A percentile compares a stretch with the other conserved stretches of the same genome.
phyloP scores from a whole-genome alignment of 2,888 invertebrate species.

The Elaeidobius kamerunicus region DNA sequence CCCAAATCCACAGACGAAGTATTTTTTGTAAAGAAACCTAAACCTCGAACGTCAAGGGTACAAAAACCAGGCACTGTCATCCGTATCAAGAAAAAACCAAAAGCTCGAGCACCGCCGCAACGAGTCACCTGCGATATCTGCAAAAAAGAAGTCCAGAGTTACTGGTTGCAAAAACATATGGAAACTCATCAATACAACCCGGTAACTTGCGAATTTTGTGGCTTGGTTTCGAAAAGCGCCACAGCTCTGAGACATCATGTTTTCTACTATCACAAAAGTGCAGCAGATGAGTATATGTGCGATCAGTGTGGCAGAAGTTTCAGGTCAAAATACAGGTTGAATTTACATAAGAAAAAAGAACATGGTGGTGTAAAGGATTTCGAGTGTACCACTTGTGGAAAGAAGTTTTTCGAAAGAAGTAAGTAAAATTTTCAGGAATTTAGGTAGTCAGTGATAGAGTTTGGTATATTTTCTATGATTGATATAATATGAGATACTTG shows the following conservation, averaged over 20 bases:
- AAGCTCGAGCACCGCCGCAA: constrained; percentile 1
- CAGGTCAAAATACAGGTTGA: constrained; percentile 39
- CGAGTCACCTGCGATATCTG: constrained; percentile 38
- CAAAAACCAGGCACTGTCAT: constrained; percentile 5
- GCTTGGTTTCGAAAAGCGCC: constrained; percentile 40
- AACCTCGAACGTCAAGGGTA: not conserved
- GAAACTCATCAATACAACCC: constrained; percentile 38
- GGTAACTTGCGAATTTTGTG: constrained; percentile 43
- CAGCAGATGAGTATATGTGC: constrained; percentile 39
- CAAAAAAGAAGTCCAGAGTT: constrained; percentile 36
- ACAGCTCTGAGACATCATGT: constrained; percentile 40
- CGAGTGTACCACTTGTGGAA: constrained; percentile 38
- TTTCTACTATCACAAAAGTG: constrained; percentile 41
- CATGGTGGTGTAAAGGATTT: constrained; percentile 38
- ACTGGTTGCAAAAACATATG: constrained; percentile 41
- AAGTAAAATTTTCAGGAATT: constrained; percentile 7
- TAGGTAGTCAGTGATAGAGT: too few relatives aligned
- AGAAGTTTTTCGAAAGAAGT: constrained; percentile 24
- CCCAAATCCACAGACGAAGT: constrained; percentile 3
- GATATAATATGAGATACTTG: too few relatives aligned
- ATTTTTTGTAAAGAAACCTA: constrained; percentile 10
- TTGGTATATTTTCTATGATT: too few relatives aligned
- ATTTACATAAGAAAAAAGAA: constrained; percentile 40
- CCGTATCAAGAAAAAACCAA: constrained; percentile 20
- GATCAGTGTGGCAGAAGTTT: constrained; percentile 40